phyloP scores from a whole-genome alignment of 2,888 invertebrate species.

The Drosophila vallismaia region DNA sequence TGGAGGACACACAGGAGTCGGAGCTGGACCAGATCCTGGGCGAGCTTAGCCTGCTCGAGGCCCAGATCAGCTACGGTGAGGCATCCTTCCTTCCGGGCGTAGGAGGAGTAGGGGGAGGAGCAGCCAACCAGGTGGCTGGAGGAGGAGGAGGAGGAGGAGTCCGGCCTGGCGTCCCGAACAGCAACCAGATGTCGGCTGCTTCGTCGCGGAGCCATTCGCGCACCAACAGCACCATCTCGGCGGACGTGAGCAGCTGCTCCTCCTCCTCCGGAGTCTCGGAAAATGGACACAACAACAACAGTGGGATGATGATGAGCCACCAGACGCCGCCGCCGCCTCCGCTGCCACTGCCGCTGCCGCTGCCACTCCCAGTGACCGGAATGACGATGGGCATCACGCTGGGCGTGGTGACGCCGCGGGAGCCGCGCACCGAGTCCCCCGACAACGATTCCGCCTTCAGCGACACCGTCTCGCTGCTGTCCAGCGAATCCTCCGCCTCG shows the following conservation, averaged over 20 bases:
- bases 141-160: background rate
- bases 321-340: background rate
- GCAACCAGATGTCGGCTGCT: conserved; percentile 57
- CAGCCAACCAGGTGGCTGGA: conserved; percentile 25
- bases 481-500: conserved; percentile 96
- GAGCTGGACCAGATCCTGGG: conserved; percentile 98
- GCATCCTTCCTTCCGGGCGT: conserved; percentile 65
- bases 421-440: conserved; percentile 93
- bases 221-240: conserved; percentile 84
- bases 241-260: conserved; percentile 81
- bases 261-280: conserved; percentile 83
- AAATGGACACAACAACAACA: conserved; percentile 67
- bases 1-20: conserved; percentile 97
- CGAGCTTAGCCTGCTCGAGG: conserved; percentile 96
- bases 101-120: conserved; percentile 28
- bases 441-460: conserved; percentile 99
- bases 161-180: background rate
- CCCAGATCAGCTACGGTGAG: conserved; percentile 82
- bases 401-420: conserved; percentile 80
- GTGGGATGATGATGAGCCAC: conserved; percentile 10
- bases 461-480: conserved; percentile 95
- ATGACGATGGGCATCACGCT: conserved; percentile 74
- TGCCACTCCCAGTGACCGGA: conserved; percentile 2
- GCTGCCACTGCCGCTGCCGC: background rate
- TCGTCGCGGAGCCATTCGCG: conserved; percentile 81